Evolutionary conservation across 2,113 vertebrate genomes (phyloP).

Genomic region (Perca flavescens): DNA sequence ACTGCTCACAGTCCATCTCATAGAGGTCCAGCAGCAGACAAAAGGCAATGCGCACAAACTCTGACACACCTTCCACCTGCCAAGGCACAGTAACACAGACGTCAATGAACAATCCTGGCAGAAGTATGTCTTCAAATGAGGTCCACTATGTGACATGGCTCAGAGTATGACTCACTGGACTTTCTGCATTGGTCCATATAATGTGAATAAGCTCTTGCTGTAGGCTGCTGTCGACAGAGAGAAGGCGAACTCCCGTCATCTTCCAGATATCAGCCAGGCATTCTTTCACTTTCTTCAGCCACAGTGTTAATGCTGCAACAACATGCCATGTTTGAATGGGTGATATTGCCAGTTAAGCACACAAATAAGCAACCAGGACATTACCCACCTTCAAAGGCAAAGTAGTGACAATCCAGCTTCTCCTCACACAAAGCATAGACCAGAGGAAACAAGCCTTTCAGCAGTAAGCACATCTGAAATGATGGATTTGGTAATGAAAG

Average conservation of each 20-base stretch:
- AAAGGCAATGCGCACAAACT: conserved; percentile 85
- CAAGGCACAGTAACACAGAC: background rate
- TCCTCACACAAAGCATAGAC: conserved; percentile 82
- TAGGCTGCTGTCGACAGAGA: conserved; percentile 70
- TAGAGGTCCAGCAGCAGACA: conserved; percentile 86
- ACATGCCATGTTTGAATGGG: conserved; percentile 9
- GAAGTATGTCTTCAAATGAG: background rate
- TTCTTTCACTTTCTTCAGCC: conserved; percentile 87
- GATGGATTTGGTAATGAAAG: background rate
- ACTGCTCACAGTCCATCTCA: conserved; percentile 84
- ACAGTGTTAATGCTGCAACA: conserved; percentile 86
- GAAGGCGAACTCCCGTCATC: conserved; percentile 65
- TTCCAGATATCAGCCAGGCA: conserved; percentile 81
- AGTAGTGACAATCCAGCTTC: conserved; percentile 85
- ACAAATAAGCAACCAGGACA: background rate
- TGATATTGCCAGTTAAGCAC: background rate
- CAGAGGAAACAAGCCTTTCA: conserved; percentile 85
- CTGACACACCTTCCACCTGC: conserved; percentile 89
- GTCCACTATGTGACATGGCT: background rate
- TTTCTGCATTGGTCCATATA: conserved; percentile 89
- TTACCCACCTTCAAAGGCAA: conserved; percentile 89
- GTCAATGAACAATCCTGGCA: background rate
- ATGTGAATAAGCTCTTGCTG: conserved; percentile 80
- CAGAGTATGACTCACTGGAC: conserved; percentile 82
- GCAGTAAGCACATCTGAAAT: conserved; percentile 83